Base-by-base conservation (phyloP, 2,113 vertebrate species). In the Psophia crepitans region DNA sequence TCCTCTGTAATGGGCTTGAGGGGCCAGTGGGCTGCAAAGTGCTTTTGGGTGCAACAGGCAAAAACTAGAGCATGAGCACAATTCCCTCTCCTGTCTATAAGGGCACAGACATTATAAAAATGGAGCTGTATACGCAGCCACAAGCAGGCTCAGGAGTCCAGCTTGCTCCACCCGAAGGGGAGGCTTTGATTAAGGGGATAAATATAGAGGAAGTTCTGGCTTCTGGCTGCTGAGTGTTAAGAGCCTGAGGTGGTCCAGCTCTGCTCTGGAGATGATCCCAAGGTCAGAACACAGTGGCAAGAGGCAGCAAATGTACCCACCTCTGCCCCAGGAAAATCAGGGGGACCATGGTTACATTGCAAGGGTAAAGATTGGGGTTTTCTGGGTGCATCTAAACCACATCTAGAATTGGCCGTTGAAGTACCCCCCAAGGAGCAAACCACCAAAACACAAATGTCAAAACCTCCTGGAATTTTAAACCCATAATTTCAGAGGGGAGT, bases 51-150 rank as follows among this genome's bases (percentile, higher is more conserved):
- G 18, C 35, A 58, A 26, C 3, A 61, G 26, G 8, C 7, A 54
- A 76, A 66, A 35, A 24, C 8, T 27, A n/a, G 12, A 84, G 19
- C 58, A 64, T 0, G 0, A 83, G 9, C 3, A 11, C 53, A 8
- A 7, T 54, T 91, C 30, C 35, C 30, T 90, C 33, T 85, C 20
- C n/a, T 51, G 11, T 28, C n/a, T 70, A 37, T 75, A 37, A 77
- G 37, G 26, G 16, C 41, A 26, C 20, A 51, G 53, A 23, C 16
- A 49, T 16, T 33, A 17, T 49, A 37, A 87, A 76, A 65, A 26
- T 1, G 3, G 35, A 64, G 17, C 35, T 53, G 11, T 3, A 1
- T 13, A 14, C 37, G 33, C 41, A 90, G 63, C 44, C 63, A 30
- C 24, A 46, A 74, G 6, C 33, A 92, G 54, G 11, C 6, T 74